Conservation (phyloP, 2,888 invertebrate species). For the Adelphocoris suturalis region DNA sequence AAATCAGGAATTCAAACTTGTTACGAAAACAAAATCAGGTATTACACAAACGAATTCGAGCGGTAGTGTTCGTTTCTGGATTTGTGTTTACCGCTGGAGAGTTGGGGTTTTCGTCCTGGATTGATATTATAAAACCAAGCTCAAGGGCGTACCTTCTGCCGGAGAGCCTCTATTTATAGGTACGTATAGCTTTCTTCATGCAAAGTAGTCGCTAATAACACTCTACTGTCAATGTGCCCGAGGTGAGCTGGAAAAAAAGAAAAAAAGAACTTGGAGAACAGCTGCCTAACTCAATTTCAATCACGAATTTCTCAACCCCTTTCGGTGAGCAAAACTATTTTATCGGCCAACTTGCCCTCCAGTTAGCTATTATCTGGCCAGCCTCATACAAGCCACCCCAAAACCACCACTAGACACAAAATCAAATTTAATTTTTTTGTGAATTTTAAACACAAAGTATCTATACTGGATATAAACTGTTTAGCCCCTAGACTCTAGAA, state of each 20-base stretch:
- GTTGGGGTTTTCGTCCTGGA: neutral
- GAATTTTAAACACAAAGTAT: no score
- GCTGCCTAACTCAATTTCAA: slow-evolving; percentile 18
- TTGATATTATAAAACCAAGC: slow-evolving; percentile 29
- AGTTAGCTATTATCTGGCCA: no score
- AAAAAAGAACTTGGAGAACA: neutral
- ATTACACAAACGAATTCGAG: neutral
- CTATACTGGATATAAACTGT: no score
- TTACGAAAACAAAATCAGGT: neutral
- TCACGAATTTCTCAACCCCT: slow-evolving; percentile 18
- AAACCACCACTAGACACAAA: no score
- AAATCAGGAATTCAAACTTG: neutral
- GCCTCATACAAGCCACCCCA: no score
- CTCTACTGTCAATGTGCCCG: slow-evolving; percentile 44
- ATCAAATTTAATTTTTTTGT: no score
- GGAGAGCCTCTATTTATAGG: slow-evolving; percentile 16
- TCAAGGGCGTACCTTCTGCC: slow-evolving; percentile 27
- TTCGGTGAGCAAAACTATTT: neutral
- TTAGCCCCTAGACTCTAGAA: no score
- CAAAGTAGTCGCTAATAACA: slow-evolving; percentile 51
- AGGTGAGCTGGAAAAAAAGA: neutral
- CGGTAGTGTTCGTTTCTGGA: slow-evolving; percentile 8
- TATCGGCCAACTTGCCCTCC: neutral
- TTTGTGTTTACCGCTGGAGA: neutral
- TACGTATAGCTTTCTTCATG: slow-evolving; percentile 34